Evolutionary conservation across 1,140 invertebrate genomes (phyloP), one percentile per base, ranked within the genome.

Genomic region (Drosophila melanogaster): DNA sequence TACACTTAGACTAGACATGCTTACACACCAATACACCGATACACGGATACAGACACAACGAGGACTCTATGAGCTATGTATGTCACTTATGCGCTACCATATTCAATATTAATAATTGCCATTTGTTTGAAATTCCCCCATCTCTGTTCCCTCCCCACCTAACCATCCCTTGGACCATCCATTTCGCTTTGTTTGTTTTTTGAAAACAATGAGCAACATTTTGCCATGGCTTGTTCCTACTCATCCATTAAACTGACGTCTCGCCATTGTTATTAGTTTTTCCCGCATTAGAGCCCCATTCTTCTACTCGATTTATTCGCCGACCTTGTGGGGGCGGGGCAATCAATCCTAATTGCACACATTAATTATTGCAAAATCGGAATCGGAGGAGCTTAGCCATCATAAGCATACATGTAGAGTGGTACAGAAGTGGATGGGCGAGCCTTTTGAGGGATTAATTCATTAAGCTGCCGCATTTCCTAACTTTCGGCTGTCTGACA

Each of bases 101-200:
- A 85, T 85, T 81, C 77, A 80, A 81, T 87, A 83, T 86, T 89
- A 79, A 86, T 86, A 86, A 89, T 86, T 86, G 83, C 83, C 84
- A 65, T 87, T 87, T 79, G 81, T 79, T 74, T 65, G 61, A 7
- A 30, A 30, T 30, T 30, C 17, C 24, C 43, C 67, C 64, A 44
- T 41, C 43, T 53, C 56, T 47, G 50, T 54, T 77, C 49, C 47
- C 47, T 47, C 15, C 40, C 6, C 11, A 26, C 24, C 54, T 22
- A 59, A 62, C 19, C 33, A 33, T 19, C 49, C 15, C 40, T 65
- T 60, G 30, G 62, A 62, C 19, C 33, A 33, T 19, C 49, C 15
- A 43, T 65, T 60, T 35, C 37, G 49, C 62, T 79, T 35, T 80
- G 73, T 80, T 80, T 87, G 79, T 87, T 87, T 87, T 87, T 87